Conservation (phyloP, 92 coral and sea anemone species). For the Diadumene lineata region DNA sequence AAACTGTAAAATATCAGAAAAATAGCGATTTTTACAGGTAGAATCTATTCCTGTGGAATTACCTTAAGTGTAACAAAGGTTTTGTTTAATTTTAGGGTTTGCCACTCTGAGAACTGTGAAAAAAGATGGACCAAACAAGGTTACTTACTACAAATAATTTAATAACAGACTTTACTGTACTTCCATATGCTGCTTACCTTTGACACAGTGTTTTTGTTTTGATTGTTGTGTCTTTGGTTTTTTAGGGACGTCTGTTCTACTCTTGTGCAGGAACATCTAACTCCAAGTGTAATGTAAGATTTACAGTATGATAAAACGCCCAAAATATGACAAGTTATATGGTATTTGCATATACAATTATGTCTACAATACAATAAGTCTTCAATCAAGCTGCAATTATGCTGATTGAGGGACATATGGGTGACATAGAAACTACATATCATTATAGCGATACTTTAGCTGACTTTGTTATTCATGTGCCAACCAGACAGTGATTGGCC, state of each 20-base stretch:
- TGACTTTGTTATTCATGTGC: too few species aligned
- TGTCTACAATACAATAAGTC: too few species aligned
- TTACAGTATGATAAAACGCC: not conserved
- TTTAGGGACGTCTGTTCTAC: slow-evolving; percentile 89
- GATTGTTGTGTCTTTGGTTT: not conserved
- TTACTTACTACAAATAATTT: not conserved
- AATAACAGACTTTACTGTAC: too few species aligned
- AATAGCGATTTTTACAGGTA: too few species aligned
- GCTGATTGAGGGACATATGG: too few species aligned
- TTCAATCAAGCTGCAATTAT: too few species aligned
- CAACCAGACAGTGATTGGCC: too few species aligned
- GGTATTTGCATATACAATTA: not conserved
- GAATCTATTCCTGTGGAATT: too few species aligned
- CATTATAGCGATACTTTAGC: too few species aligned
- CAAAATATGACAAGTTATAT: not conserved
- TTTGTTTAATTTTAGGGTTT: slow-evolving; percentile 49
- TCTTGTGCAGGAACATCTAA: slow-evolving; percentile 79
- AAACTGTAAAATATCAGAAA: too few species aligned
- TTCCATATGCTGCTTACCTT: not conserved
- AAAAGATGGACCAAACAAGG: slow-evolving; percentile 94
- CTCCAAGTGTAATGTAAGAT: slow-evolving; percentile 85
- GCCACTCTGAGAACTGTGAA: slow-evolving; percentile 82
- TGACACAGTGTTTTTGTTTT: not conserved
- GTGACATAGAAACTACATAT: too few species aligned
- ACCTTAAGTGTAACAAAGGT: not conserved